These are phyloP conservation scores for Drosophila picticornis DNA, from an alignment of 2,888 invertebrate species.

Conservation along the genomic window DNA sequence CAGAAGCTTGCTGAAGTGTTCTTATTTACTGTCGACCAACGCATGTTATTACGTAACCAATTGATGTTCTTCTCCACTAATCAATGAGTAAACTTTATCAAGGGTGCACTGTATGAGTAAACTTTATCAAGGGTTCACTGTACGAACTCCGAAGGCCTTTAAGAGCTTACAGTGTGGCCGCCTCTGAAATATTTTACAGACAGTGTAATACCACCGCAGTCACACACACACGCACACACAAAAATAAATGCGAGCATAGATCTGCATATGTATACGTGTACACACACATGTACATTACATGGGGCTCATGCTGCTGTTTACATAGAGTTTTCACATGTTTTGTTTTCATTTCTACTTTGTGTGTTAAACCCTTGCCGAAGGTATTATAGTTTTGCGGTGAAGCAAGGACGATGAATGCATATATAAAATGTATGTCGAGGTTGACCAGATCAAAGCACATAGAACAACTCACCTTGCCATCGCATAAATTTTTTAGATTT, in stretches of 20 bases:
- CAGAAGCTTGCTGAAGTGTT: neutral
- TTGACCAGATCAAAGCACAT: neutral
- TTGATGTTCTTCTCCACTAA: neutral
- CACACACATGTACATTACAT: neutral
- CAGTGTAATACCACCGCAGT: conserved; percentile 10
- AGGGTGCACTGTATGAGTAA: no score
- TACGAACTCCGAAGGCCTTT: conserved; percentile 13
- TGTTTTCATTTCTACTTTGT: conserved; percentile 30
- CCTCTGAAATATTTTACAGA: conserved; percentile 39
- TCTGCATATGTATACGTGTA: conserved; percentile 1
- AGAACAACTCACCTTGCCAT: neutral
- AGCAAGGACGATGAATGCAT: neutral
- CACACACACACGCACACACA: conserved; percentile 1
- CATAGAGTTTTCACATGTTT: conserved; percentile 30
- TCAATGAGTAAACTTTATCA: conserved; percentile 1
- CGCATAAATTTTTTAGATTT: neutral
- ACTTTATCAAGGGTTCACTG: conserved; percentile 18
- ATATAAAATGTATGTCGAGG: neutral
- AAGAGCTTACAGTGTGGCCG: conserved; percentile 20
- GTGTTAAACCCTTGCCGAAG: neutral
- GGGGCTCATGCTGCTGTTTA: conserved; percentile 36
- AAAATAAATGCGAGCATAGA: no score
- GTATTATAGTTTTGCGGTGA: neutral
- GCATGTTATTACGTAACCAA: neutral
- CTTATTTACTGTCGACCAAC: neutral